A percentile compares a stretch with the other conserved stretches of the same genome.
phyloP scores from a whole-genome alignment of 2,113 vertebrate species.

The Ptilonorhynchus violaceus region DNA sequence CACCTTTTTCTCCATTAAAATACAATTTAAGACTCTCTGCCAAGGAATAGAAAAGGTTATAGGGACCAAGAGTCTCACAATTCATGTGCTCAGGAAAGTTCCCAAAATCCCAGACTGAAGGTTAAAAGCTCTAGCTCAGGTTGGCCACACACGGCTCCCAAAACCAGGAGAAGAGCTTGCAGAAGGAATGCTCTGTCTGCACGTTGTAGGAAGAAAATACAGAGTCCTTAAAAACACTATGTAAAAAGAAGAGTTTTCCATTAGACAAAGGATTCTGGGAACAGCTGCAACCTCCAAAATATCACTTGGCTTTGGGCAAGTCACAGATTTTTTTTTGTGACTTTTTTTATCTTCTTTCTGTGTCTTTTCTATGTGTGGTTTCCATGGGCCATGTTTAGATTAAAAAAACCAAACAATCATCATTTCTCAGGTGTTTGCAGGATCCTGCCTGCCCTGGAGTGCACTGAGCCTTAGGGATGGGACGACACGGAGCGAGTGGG shows the following conservation, averaged over 20 bases:
- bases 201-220: neutral
- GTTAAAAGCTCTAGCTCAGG: neutral
- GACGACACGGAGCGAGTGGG: neutral
- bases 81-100: neutral
- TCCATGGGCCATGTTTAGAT: neutral
- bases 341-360: neutral
- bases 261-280: neutral
- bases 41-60: neutral
- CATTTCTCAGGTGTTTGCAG: neutral
- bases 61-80: neutral
- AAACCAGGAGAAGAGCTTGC: neutral
- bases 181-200: neutral
- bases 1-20: neutral
- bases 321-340: neutral
- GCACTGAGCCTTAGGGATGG: neutral
- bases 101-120: neutral
- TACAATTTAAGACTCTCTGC: neutral
- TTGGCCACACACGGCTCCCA: neutral
- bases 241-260: neutral
- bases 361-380: neutral
- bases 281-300: neutral
- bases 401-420: neutral
- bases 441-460: neutral
- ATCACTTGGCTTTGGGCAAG: neutral
- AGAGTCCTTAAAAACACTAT: neutral